Base-by-base conservation (phyloP, 2,888 invertebrate genomes). In the Lysandra coridon region DNA sequence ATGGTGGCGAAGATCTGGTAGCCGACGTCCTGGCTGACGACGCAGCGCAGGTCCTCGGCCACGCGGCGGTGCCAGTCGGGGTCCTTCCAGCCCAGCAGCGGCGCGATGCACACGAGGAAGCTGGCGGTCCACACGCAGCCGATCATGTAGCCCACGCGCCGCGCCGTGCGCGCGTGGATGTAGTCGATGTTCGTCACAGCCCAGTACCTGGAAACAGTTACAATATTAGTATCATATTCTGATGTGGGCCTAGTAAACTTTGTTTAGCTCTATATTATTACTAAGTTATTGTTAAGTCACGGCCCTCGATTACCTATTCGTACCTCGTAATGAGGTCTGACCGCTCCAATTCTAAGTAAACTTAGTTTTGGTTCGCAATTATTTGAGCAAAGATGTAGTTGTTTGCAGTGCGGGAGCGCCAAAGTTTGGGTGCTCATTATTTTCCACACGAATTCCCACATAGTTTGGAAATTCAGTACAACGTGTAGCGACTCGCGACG, bases 141-240 rank as follows among this genome's bases (percentile, higher is more conserved):
- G 82, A 98, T 97, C 97, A 98, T 98, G 80, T 96, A 91, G 78
- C 97, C 96, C 84, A 98, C 97, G 81, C 97, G 95, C 80, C 95
- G 95, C 12, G 96, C 96, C 73, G 97, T 98, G 82, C 98, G 95
- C 84, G 97, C 96, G 88, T 98, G 97, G 82, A 98, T 98, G 94
- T 98, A 98, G 92, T 98, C 97, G 85, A 98, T 97, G 89, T 97
- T 97, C 81, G 98, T 98, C 85, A 98, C 98, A 82, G 98, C 98
- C 98, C 98, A 98, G 92, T 97, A 98, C 90, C 97, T 96, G 89
- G 40, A 83, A 81, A 69, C 80, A 79, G 73, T 37, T 2, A 5
- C 5, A 78, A n/a, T 40, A 14, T 37, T 62, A 40, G n/a, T 78
- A 64, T 33, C 14, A 3, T 30, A 23, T 23, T 0, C 10, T 30